phyloP scores from a whole-genome alignment of 1,140 invertebrate genomes.

The Teleopsis dalmanni region DNA sequence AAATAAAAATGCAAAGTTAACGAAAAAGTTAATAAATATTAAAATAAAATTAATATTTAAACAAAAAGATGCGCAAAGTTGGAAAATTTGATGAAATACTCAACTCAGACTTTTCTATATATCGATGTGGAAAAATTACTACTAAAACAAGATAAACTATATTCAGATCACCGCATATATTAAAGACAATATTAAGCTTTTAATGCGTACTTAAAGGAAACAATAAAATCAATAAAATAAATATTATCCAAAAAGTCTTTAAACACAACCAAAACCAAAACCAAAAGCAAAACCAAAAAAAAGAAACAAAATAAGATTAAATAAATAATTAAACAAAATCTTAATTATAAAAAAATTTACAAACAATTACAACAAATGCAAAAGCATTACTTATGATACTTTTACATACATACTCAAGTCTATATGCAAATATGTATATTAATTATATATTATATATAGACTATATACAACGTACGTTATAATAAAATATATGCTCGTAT shows the following conservation, averaged over 20 bases:
- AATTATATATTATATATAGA: not conserved
- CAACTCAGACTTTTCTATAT: not conserved
- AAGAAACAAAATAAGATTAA: too few species aligned
- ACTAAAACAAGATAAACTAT: not conserved
- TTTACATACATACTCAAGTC: not conserved
- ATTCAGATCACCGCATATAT: not conserved
- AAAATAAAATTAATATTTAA: not conserved
- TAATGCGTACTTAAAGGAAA: too few species aligned
- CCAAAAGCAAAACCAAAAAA: too few species aligned
- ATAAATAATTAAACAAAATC: too few species aligned
- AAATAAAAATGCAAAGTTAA: not conserved
- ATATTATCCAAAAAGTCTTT: too few species aligned
- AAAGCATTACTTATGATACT: too few species aligned
- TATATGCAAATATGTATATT: not conserved
- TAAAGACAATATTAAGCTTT: constrained; percentile 5
- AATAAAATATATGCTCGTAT: not conserved
- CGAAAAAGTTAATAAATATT: not conserved
- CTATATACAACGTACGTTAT: not conserved
- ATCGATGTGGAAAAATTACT: not conserved
- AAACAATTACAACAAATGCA: too few species aligned
- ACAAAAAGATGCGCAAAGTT: not conserved
- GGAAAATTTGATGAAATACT: not conserved
- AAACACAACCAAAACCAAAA: too few species aligned
- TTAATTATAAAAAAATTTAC: too few species aligned
- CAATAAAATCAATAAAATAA: too few species aligned